Conservation (phyloP, 1,140 invertebrate species). For the Muscidifurax raptorellus region DNA sequence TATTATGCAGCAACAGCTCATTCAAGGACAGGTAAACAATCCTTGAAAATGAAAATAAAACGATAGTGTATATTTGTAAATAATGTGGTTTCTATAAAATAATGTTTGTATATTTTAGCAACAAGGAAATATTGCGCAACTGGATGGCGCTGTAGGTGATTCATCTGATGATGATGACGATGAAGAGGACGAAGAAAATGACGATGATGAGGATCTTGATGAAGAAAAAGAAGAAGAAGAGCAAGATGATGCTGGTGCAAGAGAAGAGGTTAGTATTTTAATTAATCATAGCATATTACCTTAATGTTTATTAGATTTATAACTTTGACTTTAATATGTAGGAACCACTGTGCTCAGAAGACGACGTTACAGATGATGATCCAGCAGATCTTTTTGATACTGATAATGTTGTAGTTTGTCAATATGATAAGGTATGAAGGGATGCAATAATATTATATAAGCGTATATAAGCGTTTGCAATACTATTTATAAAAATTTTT, state of each 20-base stretch:
- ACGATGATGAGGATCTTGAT: slow-evolving; percentile 81
- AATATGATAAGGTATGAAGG: slow-evolving; percentile 94
- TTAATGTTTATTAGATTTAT: neutral
- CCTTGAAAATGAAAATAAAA: neutral
- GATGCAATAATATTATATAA: slow-evolving; percentile 43
- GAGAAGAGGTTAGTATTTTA: slow-evolving; percentile 75
- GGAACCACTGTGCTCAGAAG: slow-evolving; percentile 96
- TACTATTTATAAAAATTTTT: neutral
- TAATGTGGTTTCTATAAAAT: neutral
- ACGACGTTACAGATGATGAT: slow-evolving; percentile 98
- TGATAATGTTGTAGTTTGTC: slow-evolving; percentile 99
- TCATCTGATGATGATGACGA: slow-evolving; percentile 87
- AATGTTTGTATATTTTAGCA: slow-evolving; percentile 47
- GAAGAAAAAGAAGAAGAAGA: slow-evolving; percentile 88
- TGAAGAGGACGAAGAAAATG: slow-evolving; percentile 86
- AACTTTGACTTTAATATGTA: slow-evolving; percentile 68
- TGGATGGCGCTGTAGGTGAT: slow-evolving; percentile 85
- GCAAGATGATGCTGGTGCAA: slow-evolving; percentile 75
- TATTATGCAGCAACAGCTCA: slow-evolving; percentile 60
- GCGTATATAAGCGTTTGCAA: neutral
- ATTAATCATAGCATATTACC: slow-evolving; percentile 32
- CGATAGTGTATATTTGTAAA: neutral
- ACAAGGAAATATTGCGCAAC: slow-evolving; percentile 74
- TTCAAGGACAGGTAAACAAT: slow-evolving; percentile 62
- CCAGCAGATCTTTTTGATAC: slow-evolving; percentile 96